Evolutionary conservation across 2,888 invertebrate genomes (phyloP), one percentile per base, ranked within the genome.

Genomic region (Siphlonurus alternatus): DNA sequence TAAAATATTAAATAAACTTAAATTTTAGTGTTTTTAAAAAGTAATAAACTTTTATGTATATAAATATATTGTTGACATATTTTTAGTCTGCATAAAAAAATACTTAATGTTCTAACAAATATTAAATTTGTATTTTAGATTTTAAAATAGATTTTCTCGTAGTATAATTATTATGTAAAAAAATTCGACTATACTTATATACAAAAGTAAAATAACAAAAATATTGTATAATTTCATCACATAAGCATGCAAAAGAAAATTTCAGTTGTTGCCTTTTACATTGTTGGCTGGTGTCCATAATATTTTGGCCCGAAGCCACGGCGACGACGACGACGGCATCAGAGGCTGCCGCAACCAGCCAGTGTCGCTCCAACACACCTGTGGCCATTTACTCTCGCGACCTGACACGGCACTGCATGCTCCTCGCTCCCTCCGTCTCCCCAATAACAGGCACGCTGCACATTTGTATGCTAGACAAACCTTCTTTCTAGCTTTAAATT

Each of bases 371-470:
- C 38, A 5, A 38, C 38, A 38, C 38, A 38, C 38, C 38, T 38
- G 38, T 38, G 38, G 38, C 38, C 38, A 38, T 38, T 38, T 38
- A 38, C 38, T 38, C 38, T 38, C 38, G 38, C 38, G 38, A 15
- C n/a, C 7, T 59, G 5, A n/a, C 59, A 59, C 59, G 5, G 5
- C 5, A 20, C 59, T 60, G 22, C 60, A 60, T 23, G 23, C 22
- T 62, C 23, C 64, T 63, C 62, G 63, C 65, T 56, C 22, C 19
- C 51, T 54, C 56, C 25, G 18, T 63, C 62, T 56, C 54, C 20
- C 65, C 22, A n/a, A 15, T 15, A 53, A 53, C 15, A 53, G 15
- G 53, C 53, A n/a, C n/a, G n/a, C n/a, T n/a, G n/a, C n/a, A n/a
- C n/a, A n/a, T n/a, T n/a, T n/a, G n/a, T n/a, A n/a, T n/a, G n/a